Conservation (phyloP, 2,888 invertebrate genomes). For the Eupithecia centaureata region DNA sequence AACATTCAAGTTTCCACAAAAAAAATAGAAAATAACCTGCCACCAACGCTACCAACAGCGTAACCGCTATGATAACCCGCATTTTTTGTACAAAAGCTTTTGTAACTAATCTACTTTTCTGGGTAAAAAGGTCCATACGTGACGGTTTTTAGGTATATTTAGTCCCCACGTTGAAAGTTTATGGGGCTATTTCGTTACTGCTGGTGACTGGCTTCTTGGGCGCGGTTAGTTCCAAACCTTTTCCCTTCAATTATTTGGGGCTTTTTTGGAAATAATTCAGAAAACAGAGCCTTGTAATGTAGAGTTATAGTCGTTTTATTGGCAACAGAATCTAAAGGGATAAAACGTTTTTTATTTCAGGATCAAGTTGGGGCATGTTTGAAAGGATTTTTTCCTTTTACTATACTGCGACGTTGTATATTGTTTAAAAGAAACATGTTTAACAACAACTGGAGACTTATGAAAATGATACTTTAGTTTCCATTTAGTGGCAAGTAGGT, state of each 20-base stretch:
- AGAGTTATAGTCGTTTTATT: conserved; percentile 21
- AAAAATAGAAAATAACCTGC: not conserved
- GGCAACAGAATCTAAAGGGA: conserved; percentile 11
- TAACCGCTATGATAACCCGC: conserved; percentile 7
- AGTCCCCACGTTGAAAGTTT: conserved; percentile 63
- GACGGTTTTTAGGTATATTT: conserved; percentile 45
- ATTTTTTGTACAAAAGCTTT: conserved; percentile 12
- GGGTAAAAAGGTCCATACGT: conserved; percentile 12
- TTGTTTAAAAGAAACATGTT: not conserved
- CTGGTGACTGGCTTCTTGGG: conserved; percentile 62
- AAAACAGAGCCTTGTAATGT: conserved; percentile 31
- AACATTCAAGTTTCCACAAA: not conserved
- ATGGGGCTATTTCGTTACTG: conserved; percentile 66
- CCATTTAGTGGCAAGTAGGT: not conserved
- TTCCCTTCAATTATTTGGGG: conserved; percentile 52
- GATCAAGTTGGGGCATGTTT: conserved; percentile 1
- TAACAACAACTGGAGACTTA: not conserved
- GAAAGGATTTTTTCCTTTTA: not conserved
- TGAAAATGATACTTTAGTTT: not conserved
- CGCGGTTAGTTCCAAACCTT: conserved; percentile 54
- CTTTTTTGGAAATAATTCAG: conserved; percentile 49
- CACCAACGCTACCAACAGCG: not conserved
- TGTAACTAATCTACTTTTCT: conserved; percentile 11
- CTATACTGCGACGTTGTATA: not conserved
- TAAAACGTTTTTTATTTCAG: conserved; percentile 12